Percentiles rank a stretch among this genome's conserved stretches.
These are phyloP conservation scores for Kryptolebias marmoratus DNA, from an alignment of 2,113 vertebrate genomes.

Conservation along the genomic window DNA sequence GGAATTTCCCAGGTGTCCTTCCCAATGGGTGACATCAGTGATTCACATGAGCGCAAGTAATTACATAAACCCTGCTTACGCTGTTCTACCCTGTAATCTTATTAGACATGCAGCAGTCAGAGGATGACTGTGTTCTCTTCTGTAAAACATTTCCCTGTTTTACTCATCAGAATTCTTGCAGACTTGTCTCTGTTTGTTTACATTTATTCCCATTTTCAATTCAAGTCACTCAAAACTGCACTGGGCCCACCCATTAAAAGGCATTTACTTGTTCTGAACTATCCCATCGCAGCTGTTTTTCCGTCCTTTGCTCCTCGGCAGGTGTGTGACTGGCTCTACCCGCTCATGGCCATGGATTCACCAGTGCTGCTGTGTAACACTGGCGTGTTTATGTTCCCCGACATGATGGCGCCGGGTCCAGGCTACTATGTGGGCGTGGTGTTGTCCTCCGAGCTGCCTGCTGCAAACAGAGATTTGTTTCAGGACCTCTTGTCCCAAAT, in stretches of 20 bases:
- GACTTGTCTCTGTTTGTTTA: not conserved
- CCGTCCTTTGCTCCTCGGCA: slow-evolving; percentile 56
- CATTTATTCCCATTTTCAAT: not conserved
- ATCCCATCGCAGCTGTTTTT: not conserved
- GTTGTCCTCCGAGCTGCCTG: slow-evolving; percentile 91
- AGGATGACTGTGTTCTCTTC: slow-evolving; percentile 20
- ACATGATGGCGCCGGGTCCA: slow-evolving; percentile 87
- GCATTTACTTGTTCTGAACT: not conserved
- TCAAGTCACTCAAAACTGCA: not conserved
- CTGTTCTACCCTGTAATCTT: slow-evolving; percentile 46
- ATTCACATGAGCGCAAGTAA: slow-evolving; percentile 52
- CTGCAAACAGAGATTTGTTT: slow-evolving; percentile 85
- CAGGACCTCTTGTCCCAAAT: slow-evolving; percentile 91
- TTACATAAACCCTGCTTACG: slow-evolving; percentile 32
- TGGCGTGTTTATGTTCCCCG: slow-evolving; percentile 97
- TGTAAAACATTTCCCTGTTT: not conserved
- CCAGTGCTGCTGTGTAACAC: slow-evolving; percentile 91
- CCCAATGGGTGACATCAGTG: slow-evolving; percentile 41
- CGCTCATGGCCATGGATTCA: slow-evolving; percentile 89
- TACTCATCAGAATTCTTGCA: not conserved
- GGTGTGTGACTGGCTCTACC: slow-evolving; percentile 98
- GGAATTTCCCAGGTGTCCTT: slow-evolving; percentile 56
- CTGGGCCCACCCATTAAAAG: not conserved
- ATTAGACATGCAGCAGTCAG: slow-evolving; percentile 49
- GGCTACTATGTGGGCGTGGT: slow-evolving; percentile 95